Evolutionary conservation across 2,797 vertebrate genomes (phyloP), one percentile per base, ranked within the genome.

Genomic region (Adelosebastes latens): DNA sequence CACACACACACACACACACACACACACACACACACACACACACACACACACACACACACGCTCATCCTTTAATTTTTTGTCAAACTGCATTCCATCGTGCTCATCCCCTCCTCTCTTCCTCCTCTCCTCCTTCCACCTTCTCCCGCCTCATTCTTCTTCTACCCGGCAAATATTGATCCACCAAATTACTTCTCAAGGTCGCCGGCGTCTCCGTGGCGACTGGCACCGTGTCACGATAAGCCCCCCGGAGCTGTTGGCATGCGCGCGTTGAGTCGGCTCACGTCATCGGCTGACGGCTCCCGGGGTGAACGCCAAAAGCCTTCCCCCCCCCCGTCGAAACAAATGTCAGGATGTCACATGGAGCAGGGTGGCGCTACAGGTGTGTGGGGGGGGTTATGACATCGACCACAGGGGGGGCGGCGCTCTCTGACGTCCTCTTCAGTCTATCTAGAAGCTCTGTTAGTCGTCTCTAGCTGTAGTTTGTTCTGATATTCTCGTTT

Each of bases 111-210:
- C 39, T 14, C 13, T 39, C 36, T 12, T 42, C 52, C 76, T 29
- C 16, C 7, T 39, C 16, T 8, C 68, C 14, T 18, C 64, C 14
- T 18, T 59, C 74, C 77, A n/a, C 34, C 2, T 65, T 24, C 36
- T 18, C 36, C 4, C 0, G 2, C 53, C 31, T 32, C 61, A 2
- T 46, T 83, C 67, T 64, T 81, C 70, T 75, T 59, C 71, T 71
- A 42, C 67, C 75, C 25, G 7, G 25, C 69, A 88, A 91, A 89
- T 79, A 93, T 82, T 58, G 83, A 94, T 92, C 91, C 65, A 63
- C 71, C 83, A 89, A 95, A 92, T 90, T 88, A 84, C 81, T 89
- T 92, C 80, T 85, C 88, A 91, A 88, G 90, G 90, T 90, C 60
- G 2, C 58, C 79, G 49, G 81, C 53, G 5, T 74, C 1, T 4